Conservation (phyloP, 2,113 vertebrate genomes). For the Actinemys pallida region DNA sequence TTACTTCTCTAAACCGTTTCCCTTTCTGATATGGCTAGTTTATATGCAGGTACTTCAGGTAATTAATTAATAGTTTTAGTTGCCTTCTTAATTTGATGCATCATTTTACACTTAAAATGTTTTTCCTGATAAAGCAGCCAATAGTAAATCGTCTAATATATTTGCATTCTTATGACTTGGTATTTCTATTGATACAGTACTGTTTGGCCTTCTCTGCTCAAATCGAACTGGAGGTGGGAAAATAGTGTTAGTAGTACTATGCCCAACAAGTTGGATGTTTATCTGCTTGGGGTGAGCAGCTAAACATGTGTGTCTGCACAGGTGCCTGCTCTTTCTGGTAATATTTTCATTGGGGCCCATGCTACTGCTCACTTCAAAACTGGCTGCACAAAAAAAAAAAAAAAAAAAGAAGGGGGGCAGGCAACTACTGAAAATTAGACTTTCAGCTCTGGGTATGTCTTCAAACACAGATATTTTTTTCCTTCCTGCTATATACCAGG, state of each 20-base stretch:
- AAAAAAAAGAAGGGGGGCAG: too few species aligned
- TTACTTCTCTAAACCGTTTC: background rate
- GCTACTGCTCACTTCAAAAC: background rate
- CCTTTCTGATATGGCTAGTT: rapidly evolving
- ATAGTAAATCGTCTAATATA: background rate
- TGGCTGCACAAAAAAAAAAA: rapidly evolving
- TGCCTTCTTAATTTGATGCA: background rate
- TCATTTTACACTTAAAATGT: background rate
- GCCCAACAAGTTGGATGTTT: background rate
- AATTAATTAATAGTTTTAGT: background rate
- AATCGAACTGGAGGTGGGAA: background rate
- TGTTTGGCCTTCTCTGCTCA: background rate
- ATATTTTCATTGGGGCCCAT: background rate
- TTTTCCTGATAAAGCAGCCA: background rate
- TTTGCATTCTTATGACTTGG: background rate
- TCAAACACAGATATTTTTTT: background rate
- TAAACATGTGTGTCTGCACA: background rate
- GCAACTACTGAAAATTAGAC: background rate
- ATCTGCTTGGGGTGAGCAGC: rapidly evolving
- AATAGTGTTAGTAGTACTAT: rapidly evolving
- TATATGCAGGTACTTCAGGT: background rate
- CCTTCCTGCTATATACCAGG: constrained; percentile 11
- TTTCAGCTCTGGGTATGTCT: background rate
- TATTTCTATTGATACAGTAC: background rate
- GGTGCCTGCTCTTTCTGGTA: rapidly evolving